A percentile compares a stretch with the other conserved stretches of the same genome.
These are phyloP conservation scores for Semotilus atromaculatus DNA, from an alignment of 2,797 vertebrate genomes.

Conservation along the genomic window DNA sequence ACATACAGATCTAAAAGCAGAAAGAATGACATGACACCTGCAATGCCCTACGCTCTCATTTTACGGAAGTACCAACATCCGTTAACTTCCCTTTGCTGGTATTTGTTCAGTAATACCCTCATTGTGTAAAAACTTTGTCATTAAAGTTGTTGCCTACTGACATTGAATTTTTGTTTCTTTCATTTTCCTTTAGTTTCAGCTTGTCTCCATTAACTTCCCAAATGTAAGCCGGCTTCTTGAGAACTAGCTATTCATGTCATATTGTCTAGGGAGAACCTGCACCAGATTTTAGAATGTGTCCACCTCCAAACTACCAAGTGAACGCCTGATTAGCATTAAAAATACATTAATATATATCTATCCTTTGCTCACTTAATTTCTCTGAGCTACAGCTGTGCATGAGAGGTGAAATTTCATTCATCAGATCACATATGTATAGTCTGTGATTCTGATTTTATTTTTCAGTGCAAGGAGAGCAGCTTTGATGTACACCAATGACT, in stretches of 20 bases:
- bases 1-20: background rate
- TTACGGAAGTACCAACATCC: background rate
- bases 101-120: slow-evolving; percentile 31
- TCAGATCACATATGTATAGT: background rate
- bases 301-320: background rate
- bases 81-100: slow-evolving; percentile 21
- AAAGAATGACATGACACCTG: background rate
- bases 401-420: background rate
- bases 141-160: slow-evolving; percentile 32
- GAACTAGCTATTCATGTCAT: background rate
- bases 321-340: background rate
- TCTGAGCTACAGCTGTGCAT: background rate
- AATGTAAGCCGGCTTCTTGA: background rate
- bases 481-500: slow-evolving; percentile 14
- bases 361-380: background rate
- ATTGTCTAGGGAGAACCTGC: background rate
- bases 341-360: background rate
- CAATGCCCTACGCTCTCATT: slow-evolving; percentile 2
- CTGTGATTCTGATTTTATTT: slow-evolving; percentile 9
- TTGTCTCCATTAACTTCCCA: background rate
- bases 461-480: slow-evolving; percentile 14
- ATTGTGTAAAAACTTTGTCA: slow-evolving; percentile 28
- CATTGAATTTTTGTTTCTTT: slow-evolving; percentile 15
- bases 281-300: background rate
- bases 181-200: background rate